Conservation (phyloP, 2,888 invertebrate genomes). For the Apotomis capreana region DNA sequence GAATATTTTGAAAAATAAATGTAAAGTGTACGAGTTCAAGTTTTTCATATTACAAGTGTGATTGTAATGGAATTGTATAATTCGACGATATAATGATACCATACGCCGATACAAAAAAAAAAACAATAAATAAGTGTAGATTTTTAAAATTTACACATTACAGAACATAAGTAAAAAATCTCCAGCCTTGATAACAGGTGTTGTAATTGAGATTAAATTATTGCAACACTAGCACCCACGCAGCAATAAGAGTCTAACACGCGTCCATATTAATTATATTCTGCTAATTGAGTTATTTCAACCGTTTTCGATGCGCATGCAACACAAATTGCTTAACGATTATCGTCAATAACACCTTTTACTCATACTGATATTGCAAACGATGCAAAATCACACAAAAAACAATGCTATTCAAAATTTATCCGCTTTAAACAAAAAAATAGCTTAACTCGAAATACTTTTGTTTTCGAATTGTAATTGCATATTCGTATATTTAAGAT, state of each 20-base stretch:
- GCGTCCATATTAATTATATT: conserved; percentile 19
- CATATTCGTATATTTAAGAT: not conserved
- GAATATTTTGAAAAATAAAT: no score
- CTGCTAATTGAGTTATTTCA: conserved; percentile 28
- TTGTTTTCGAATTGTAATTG: not conserved
- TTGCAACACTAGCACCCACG: conserved; percentile 36
- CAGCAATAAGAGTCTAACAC: conserved; percentile 25
- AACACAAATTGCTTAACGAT: conserved; percentile 18
- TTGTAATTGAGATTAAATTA: conserved; percentile 24
- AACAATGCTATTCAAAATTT: not conserved
- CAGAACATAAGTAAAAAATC: not conserved
- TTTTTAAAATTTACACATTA: no score
- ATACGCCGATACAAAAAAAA: no score
- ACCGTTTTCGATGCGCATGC: conserved; percentile 30
- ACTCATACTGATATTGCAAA: conserved; percentile 6
- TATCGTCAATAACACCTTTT: conserved; percentile 25
- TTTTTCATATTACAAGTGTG: no score
- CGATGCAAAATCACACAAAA: not conserved
- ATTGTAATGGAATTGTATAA: no score
- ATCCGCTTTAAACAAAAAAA: not conserved
- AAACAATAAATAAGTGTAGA: no score
- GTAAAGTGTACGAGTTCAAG: no score
- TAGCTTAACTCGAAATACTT: not conserved
- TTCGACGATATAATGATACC: no score
- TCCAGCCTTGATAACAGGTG: conserved; percentile 28